These are phyloP conservation scores for Diploscapter pachys DNA, from an alignment of 1,140 invertebrate genomes.

Conservation along the genomic window DNA sequence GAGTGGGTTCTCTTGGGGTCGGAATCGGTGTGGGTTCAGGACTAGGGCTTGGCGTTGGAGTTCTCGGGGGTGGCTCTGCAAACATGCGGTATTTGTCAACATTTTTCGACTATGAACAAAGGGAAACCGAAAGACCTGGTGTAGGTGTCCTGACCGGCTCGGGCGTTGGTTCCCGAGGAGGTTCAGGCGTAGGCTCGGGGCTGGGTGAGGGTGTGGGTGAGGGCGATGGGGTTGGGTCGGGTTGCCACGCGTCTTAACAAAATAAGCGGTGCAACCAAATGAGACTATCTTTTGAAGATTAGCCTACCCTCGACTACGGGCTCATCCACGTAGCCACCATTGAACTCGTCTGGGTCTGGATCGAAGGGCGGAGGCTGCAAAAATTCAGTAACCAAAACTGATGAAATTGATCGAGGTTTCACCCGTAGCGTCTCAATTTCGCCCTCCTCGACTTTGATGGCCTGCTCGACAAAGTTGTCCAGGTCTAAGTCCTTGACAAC, in stretches of 20 bases:
- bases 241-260: conserved; percentile 50
- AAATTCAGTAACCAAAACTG: neutral
- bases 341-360: conserved; percentile 49
- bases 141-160: conserved; percentile 39
- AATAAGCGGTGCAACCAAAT: neutral
- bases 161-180: conserved; percentile 27
- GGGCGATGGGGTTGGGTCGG: conserved; percentile 40
- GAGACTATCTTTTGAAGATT: conserved; percentile 1
- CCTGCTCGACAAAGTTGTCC: conserved; percentile 44
- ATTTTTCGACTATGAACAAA: no score
- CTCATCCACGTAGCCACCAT: conserved; percentile 38
- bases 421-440: conserved; percentile 47
- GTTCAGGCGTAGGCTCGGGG: conserved; percentile 30
- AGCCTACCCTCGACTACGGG: conserved; percentile 2
- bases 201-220: conserved; percentile 22
- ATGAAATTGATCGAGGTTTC: neutral
- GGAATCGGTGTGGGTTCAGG: conserved; percentile 49
- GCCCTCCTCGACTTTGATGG: conserved; percentile 49
- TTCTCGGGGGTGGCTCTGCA: no score
- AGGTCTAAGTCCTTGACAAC: conserved; percentile 39
- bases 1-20: conserved; percentile 40
- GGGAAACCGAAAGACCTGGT: conserved; percentile 10
- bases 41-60: neutral
- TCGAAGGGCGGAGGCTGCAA: conserved; percentile 49
- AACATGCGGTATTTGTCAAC: no score